phyloP scores from a whole-genome alignment of 2,113 vertebrate genomes.

The Amia ocellicauda region DNA sequence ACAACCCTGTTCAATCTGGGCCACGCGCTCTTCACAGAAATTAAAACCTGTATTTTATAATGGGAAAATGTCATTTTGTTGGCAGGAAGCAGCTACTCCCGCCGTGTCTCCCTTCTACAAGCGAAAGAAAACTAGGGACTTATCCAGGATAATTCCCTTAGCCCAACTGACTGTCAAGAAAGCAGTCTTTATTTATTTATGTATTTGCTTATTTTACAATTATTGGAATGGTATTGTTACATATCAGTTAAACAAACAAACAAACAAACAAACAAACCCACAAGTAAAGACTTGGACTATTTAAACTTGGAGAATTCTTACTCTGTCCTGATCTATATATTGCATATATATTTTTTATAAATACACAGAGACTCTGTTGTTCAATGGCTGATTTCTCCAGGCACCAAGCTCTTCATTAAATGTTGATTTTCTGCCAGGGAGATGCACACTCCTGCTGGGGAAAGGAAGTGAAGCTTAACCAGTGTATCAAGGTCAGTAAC shows the following conservation, averaged over 20 bases:
- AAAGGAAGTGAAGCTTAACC: constrained; percentile 7
- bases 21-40: constrained; percentile 7
- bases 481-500: constrained; percentile 14
- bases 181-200: constrained; percentile 5
- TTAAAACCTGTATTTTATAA: background rate
- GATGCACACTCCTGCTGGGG: constrained; percentile 21
- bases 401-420: constrained; percentile 69
- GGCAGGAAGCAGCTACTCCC: constrained; percentile 50
- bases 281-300: background rate
- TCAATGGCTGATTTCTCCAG: background rate
- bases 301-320: no score
- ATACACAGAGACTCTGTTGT: background rate
- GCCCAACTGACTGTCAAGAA: constrained; percentile 36
- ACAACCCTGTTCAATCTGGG: background rate
- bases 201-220: background rate
- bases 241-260: no score
- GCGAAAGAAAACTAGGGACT: constrained; percentile 1
- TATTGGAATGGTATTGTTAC: constrained; percentile 11
- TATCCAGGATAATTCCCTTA: constrained; percentile 43
- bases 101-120: constrained; percentile 21
- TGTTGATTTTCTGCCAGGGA: constrained; percentile 72
- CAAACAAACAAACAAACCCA: no score
- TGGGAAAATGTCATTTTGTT: constrained; percentile 59
- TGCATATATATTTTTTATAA: no score
- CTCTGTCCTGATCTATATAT: no score